phyloP scores from a whole-genome alignment of 23 tunicate species.

The Halocynthia aurantium region DNA sequence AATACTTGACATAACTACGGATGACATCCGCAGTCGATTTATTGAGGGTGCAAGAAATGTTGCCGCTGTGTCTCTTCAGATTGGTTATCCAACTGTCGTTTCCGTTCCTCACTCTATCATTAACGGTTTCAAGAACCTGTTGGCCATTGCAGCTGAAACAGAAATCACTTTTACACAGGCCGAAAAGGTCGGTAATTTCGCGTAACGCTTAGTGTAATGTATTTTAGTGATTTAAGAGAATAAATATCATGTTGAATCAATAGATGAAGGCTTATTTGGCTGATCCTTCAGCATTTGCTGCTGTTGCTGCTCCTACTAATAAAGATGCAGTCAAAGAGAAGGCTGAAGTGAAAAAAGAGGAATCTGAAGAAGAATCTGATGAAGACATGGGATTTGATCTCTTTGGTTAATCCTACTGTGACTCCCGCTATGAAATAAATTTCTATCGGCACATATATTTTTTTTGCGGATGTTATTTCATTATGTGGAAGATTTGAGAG shows the following conservation, averaged over 20 bases:
- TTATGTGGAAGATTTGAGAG: no score
- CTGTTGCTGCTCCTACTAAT: slow-evolving; percentile 74
- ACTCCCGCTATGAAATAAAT: neutral
- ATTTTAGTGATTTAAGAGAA: neutral
- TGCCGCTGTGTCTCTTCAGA: slow-evolving; percentile 80
- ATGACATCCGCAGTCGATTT: slow-evolving; percentile 81
- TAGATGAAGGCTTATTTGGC: slow-evolving; percentile 98
- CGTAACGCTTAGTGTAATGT: neutral
- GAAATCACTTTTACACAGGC: slow-evolving; percentile 99
- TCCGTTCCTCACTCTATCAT: slow-evolving; percentile 98
- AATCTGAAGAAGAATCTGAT: slow-evolving; percentile 88
- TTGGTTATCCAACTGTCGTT: slow-evolving; percentile 99
- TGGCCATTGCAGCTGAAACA: slow-evolving; percentile 98
- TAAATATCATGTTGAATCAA: neutral
- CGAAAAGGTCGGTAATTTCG: slow-evolving; percentile 42
- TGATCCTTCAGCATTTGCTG: slow-evolving; percentile 96
- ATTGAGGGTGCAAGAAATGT: slow-evolving; percentile 71
- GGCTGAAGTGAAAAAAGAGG: slow-evolving; percentile 49
- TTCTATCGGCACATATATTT: no score
- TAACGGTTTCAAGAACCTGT: slow-evolving; percentile 98
- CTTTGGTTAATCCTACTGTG: slow-evolving; percentile 47
- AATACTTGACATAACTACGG: slow-evolving; percentile 97
- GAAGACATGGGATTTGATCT: slow-evolving; percentile 99
- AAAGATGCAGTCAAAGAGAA: slow-evolving; percentile 42
- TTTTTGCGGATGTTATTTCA: no score